A percentile compares a stretch with the other conserved stretches of the same genome.
phyloP scores from a whole-genome alignment of 1,140 invertebrate species.

The Diachasmimorpha longicaudata region DNA sequence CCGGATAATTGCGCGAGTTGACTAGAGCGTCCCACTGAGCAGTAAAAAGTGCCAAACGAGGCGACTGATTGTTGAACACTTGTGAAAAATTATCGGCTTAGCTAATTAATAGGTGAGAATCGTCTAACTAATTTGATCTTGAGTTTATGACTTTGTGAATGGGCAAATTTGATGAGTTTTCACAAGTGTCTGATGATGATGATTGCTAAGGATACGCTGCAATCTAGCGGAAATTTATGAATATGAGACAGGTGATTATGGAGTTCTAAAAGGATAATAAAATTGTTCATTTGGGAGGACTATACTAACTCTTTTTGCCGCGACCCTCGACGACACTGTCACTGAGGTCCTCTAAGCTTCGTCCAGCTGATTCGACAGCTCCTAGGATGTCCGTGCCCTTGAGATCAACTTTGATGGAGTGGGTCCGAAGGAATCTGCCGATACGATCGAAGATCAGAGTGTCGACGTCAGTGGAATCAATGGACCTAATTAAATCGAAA shows the following conservation, averaged over 20 bases:
- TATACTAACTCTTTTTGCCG: slow-evolving; percentile 74
- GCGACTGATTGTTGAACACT: background rate
- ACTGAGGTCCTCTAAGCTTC: slow-evolving; percentile 75
- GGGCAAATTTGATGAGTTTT: background rate
- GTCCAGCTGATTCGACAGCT: slow-evolving; percentile 76
- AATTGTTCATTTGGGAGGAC: no score
- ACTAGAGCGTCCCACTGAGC: background rate
- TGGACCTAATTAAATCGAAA: slow-evolving; percentile 44
- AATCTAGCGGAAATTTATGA: background rate
- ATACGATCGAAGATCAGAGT: slow-evolving; percentile 71
- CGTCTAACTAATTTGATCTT: background rate
- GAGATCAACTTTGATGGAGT: slow-evolving; percentile 82
- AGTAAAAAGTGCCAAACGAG: background rate
- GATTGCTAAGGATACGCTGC: background rate
- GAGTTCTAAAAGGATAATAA: slow-evolving; percentile 10
- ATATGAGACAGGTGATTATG: no score
- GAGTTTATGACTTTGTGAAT: background rate
- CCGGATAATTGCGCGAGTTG: background rate
- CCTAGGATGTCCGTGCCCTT: slow-evolving; percentile 83
- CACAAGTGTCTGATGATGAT: no score
- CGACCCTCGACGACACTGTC: slow-evolving; percentile 72
- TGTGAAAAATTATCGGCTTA: background rate
- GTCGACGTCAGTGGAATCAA: slow-evolving; percentile 69
- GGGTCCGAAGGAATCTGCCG: slow-evolving; percentile 76
- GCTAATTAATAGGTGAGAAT: background rate